phyloP scores from a whole-genome alignment of 1,140 invertebrate genomes.

The Zaprionus ornatus region DNA sequence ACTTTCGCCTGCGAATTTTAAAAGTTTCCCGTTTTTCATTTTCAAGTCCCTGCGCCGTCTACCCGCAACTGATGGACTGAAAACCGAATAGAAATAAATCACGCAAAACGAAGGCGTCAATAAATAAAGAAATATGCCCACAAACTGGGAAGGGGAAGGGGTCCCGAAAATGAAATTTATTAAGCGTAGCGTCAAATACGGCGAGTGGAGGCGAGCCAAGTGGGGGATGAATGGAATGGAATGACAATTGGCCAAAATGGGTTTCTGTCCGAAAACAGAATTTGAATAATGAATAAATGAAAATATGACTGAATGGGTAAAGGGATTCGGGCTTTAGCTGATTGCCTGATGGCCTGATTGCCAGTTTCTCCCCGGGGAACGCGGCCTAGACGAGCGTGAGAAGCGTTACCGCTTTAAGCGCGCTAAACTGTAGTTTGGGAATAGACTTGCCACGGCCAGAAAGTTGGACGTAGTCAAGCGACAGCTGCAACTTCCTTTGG shows the following conservation, averaged over 20 bases:
- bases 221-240: conserved; percentile 4
- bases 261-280: conserved; percentile 23
- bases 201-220: neutral
- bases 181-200: conserved; percentile 22
- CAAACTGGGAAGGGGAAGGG: neutral
- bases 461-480: conserved; percentile 1
- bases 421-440: conserved; percentile 63
- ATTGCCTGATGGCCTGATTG: conserved; percentile 18
- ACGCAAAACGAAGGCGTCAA: conserved; percentile 24
- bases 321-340: conserved; percentile 3
- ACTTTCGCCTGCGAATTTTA: neutral
- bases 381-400: neutral
- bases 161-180: conserved; percentile 30
- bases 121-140: conserved; percentile 22
- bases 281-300: conserved; percentile 45
- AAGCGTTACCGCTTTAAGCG: conserved; percentile 29
- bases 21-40: neutral
- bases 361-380: conserved; percentile 11
- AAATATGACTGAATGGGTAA: conserved; percentile 29
- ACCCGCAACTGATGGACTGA: conserved; percentile 15
- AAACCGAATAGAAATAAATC: conserved; percentile 23
- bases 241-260: conserved; percentile 36
- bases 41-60: neutral
- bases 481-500: neutral
- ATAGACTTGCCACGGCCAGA: conserved; percentile 35